phyloP scores from a whole-genome alignment of 2,113 vertebrate species.

The Antechinus stuartii region DNA sequence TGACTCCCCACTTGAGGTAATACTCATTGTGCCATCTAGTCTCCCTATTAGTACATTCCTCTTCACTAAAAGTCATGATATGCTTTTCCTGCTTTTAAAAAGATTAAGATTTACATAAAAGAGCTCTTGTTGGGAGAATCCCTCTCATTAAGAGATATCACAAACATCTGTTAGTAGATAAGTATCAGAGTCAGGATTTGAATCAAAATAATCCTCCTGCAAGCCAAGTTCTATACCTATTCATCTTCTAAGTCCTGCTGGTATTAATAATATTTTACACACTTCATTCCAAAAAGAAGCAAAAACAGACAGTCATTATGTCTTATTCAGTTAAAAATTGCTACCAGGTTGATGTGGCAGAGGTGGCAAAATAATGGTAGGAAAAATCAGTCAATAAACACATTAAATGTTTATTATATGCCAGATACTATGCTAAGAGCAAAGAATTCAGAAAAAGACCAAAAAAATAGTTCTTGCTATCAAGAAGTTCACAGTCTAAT shows the following conservation, averaged over 20 bases:
- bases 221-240: not conserved
- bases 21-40: not conserved
- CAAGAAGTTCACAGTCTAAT: not conserved
- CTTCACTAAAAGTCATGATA: not conserved
- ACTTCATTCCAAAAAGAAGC: not conserved
- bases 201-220: not conserved
- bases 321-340: not conserved
- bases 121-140: not conserved
- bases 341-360: not conserved
- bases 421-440: not conserved
- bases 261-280: not conserved
- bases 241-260: not conserved
- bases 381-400: not conserved
- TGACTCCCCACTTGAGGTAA: accelerated
- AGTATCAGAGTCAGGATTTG: not conserved
- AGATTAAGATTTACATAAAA: not conserved
- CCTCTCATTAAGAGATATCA: not conserved
- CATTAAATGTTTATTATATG: not conserved
- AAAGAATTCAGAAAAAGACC: not conserved
- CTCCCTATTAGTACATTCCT: not conserved
- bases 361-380: not conserved
- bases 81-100: not conserved
- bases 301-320: not conserved
- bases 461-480: not conserved
- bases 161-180: not conserved